A percentile compares a stretch with the other conserved stretches of the same genome.
Evolutionary conservation across 2,797 vertebrate species (phyloP).

Genomic region (Heterohyrax brucei): DNA sequence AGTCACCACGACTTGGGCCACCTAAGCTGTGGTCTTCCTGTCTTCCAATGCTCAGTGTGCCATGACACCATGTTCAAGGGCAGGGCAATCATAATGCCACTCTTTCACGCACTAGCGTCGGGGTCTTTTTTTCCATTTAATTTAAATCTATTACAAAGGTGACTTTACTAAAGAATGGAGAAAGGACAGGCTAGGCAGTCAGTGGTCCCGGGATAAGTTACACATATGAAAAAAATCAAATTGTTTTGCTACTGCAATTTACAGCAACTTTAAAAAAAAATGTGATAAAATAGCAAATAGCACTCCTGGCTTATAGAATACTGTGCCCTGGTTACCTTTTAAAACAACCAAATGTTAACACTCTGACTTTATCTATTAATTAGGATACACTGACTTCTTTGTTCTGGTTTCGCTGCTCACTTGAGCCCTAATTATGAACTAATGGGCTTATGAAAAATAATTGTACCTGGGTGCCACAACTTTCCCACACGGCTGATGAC

Average conservation of each 20-base stretch:
- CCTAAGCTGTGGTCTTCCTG: not conserved
- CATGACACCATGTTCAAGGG: not conserved
- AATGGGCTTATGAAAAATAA: conserved; percentile 74
- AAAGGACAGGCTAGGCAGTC: too few relatives aligned
- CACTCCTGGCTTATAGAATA: conserved; percentile 3
- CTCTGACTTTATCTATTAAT: conserved; percentile 50
- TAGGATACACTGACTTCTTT: conserved; percentile 66
- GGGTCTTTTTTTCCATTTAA: not conserved
- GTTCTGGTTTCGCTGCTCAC: conserved; percentile 27
- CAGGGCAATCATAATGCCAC: conserved; percentile 23
- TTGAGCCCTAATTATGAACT: conserved; percentile 54
- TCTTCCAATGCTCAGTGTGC: not conserved
- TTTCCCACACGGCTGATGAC: not conserved
- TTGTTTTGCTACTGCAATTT: too few relatives aligned
- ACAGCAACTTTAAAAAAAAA: too few relatives aligned
- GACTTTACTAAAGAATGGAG: too few relatives aligned
- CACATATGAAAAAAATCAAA: too few relatives aligned
- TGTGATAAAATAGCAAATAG: not conserved
- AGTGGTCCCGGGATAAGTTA: too few relatives aligned
- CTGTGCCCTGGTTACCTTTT: conserved; percentile 35
- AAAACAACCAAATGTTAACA: not conserved
- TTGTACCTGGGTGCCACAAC: not conserved
- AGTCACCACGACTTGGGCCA: not conserved
- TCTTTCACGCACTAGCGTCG: not conserved
- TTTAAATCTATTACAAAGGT: too few relatives aligned